Base-by-base conservation (phyloP, 2,888 invertebrate genomes). In the Ormia ochracea region DNA sequence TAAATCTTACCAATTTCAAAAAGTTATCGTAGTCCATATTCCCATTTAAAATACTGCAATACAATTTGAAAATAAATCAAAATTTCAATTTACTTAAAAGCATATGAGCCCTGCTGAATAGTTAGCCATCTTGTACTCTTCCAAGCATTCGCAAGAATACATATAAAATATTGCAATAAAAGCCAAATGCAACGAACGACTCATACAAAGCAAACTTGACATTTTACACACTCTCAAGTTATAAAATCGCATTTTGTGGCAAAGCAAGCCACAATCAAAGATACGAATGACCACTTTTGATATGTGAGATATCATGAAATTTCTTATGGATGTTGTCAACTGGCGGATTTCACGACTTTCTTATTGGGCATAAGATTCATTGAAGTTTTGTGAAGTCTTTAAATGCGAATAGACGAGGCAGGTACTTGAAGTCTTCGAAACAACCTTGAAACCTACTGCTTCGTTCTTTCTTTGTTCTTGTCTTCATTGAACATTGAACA, bases 21-120 rank as follows among this genome's bases (percentile, higher is more conserved):
- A n/a, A n/a, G n/a, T n/a, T n/a, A n/a, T n/a, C n/a, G n/a, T n/a
- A n/a, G n/a, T n/a, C n/a, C n/a, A n/a, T n/a, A n/a, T n/a, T n/a
- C n/a, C n/a, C n/a, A n/a, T n/a, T n/a, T n/a, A n/a, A n/a, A n/a
- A n/a, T n/a, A n/a, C n/a, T n/a, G n/a, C n/a, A n/a, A n/a, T n/a
- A n/a, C n/a, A n/a, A n/a, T n/a, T n/a, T n/a, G n/a, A n/a, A 45
- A 9, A 45, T 21, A 23, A 45, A 38, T 61, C 38, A 31, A 28
- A 23, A 41, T 14, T 72, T 74, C 59, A 74, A 74, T 66, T 41
- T 59, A 74, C 6, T 17, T 50, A 6, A 66, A 74, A 59, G 66
- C 74, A 74, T 66, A 1, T 23, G n/a, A n/a, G 31, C n/a, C 41
- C 23, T 14, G 14, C 21, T 41, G n/a, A 33, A 36, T 10, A 31